These are phyloP conservation scores for Masticophis lateralis DNA, from an alignment of 2,797 vertebrate species.

Conservation along the genomic window DNA sequence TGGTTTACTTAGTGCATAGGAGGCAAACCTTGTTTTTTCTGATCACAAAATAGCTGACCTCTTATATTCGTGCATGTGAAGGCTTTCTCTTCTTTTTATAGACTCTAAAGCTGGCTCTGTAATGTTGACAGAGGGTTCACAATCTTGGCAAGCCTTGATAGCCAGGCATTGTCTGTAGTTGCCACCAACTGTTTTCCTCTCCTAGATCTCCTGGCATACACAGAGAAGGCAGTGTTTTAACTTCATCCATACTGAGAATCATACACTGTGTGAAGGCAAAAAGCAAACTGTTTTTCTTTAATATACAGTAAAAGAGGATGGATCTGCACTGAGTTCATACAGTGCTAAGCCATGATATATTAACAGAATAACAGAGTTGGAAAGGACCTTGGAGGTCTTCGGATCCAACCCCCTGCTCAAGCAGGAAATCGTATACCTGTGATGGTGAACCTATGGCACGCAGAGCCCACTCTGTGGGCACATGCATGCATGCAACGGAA, in stretches of 20 bases:
- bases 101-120: neutral
- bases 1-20: neutral
- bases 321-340: neutral
- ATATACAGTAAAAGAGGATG: neutral
- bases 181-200: neutral
- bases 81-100: neutral
- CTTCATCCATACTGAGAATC: neutral
- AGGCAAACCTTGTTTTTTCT: neutral
- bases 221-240: neutral
- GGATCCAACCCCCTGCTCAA: neutral
- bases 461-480: no score
- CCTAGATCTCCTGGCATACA: neutral
- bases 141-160: neutral
- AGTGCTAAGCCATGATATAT: neutral
- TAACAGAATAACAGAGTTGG: neutral
- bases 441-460: no score
- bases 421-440: neutral
- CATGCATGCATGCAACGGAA: no score
- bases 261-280: neutral
- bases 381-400: neutral
- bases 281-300: neutral
- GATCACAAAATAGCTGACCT: neutral
- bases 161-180: neutral
- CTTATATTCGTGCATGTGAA: neutral
- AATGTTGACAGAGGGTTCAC: neutral